Percentiles rank a stretch among this genome's conserved stretches.
Evolutionary conservation across 2,888 invertebrate species (phyloP).

Genomic region (Chaetoderma sp.): DNA sequence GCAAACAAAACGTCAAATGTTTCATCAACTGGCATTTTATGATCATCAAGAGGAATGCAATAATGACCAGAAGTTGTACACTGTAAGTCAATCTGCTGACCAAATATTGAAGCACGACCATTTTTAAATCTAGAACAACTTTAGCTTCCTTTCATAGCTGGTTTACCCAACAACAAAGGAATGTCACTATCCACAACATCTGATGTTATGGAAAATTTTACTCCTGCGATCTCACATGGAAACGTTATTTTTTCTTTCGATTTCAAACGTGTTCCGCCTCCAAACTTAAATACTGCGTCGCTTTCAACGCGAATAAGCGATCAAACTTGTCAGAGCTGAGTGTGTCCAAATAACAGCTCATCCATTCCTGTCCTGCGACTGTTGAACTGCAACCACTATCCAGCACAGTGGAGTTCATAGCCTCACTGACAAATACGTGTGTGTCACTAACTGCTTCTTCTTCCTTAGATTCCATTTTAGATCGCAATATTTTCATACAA

Average conservation of each 20-base stretch:
- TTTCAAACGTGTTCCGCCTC: conserved; percentile 24
- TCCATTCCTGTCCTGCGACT: neutral
- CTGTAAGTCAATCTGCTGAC: conserved; percentile 27
- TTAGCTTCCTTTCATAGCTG: conserved; percentile 30
- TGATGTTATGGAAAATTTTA: conserved; percentile 22
- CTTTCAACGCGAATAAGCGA: conserved; percentile 5
- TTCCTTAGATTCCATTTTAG: conserved; percentile 1
- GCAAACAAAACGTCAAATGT: neutral
- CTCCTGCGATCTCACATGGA: conserved; percentile 28
- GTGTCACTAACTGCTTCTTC: conserved; percentile 31
- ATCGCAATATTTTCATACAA: conserved; percentile 25
- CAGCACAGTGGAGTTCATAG: conserved; percentile 29
- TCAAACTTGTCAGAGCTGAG: neutral
- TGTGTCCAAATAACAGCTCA: neutral
- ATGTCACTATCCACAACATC: conserved; percentile 32
- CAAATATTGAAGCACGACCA: conserved; percentile 36
- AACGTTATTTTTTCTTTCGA: conserved; percentile 20
- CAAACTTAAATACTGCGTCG: conserved; percentile 29
- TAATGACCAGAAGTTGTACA: conserved; percentile 34
- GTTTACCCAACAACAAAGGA: conserved; percentile 27
- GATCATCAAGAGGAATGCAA: conserved; percentile 28
- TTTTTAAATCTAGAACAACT: conserved; percentile 33
- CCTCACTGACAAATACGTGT: conserved; percentile 22
- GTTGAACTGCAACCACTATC: neutral
- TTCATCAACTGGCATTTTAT: neutral